Conservation (phyloP, 2,797 vertebrate genomes). For the Xerus rutilus region DNA sequence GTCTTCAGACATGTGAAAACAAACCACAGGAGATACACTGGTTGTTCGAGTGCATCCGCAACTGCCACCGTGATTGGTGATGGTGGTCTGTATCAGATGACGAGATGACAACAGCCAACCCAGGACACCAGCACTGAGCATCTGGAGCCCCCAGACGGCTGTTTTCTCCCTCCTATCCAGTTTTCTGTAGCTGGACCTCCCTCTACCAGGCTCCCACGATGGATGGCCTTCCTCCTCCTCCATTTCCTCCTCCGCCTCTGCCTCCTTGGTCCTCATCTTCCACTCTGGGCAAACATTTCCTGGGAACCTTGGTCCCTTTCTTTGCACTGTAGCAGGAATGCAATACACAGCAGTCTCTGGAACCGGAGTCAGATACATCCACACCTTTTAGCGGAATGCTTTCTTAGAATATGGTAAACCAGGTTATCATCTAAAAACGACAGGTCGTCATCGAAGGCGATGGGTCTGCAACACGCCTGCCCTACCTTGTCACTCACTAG, state of each 20-base stretch:
- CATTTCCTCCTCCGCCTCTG: not conserved
- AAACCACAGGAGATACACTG: conserved; percentile 74
- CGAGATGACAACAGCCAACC: conserved; percentile 70
- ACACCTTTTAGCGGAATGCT: conserved; percentile 98
- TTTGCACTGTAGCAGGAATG: conserved; percentile 88
- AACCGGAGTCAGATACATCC: conserved; percentile 93
- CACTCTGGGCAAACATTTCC: conserved; percentile 82
- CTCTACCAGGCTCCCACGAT: conserved; percentile 79
- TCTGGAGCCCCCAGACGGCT: conserved; percentile 73
- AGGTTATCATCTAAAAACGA: conserved; percentile 98
- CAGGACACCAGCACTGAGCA: conserved; percentile 83
- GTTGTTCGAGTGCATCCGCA: conserved; percentile 86
- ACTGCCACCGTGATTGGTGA: conserved; percentile 63
- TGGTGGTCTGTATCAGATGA: conserved; percentile 81
- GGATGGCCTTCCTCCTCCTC: conserved; percentile 48
- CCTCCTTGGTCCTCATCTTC: conserved; percentile 89
- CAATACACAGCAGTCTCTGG: conserved; percentile 84
- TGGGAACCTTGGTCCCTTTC: conserved; percentile 90
- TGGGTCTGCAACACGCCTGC: conserved; percentile 96
- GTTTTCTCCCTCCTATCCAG: conserved; percentile 75
- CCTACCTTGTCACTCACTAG: conserved; percentile 94
- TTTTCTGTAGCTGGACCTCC: conserved; percentile 54
- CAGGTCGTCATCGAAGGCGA: conserved; percentile 96
- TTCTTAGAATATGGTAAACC: conserved; percentile 97
- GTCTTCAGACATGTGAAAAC: conserved; percentile 58